Percentiles rank a stretch among this genome's conserved stretches.
phyloP scores from a whole-genome alignment of 1,140 invertebrate species.

The Cataglyphis hispanica region DNA sequence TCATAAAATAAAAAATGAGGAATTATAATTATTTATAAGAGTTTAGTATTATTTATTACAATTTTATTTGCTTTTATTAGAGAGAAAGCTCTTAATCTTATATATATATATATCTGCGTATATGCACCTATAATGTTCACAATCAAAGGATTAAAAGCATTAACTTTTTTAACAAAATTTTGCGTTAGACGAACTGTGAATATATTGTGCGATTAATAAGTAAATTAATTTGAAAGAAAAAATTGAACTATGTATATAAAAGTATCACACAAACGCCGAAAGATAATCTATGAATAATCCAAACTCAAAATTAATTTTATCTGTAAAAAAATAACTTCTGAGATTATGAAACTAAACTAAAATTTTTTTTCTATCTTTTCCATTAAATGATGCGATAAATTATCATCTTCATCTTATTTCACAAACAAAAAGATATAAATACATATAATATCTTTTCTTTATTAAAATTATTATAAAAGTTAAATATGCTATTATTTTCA shows the following conservation, averaged over 20 bases:
- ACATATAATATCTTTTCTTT: no score
- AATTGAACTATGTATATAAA: constrained; percentile 12
- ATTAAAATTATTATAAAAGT: no score
- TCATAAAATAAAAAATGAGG: not conserved
- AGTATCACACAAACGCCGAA: not conserved
- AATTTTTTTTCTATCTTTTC: not conserved
- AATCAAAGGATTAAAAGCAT: constrained; percentile 27
- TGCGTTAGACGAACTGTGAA: not conserved
- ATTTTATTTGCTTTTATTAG: constrained; percentile 6
- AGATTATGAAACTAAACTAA: not conserved
- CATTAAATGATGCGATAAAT: not conserved
- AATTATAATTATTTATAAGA: not conserved
- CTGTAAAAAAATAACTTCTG: not conserved
- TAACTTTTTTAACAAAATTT: not conserved
- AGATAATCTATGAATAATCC: not conserved
- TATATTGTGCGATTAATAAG: not conserved
- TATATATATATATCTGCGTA: not conserved
- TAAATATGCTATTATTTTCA: no score
- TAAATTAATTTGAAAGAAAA: not conserved
- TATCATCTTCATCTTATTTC: not conserved
- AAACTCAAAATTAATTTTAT: not conserved
- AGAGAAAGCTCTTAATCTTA: not conserved
- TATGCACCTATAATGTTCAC: not conserved
- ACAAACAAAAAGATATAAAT: not conserved
- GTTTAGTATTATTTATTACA: not conserved